These are phyloP conservation scores for Rhingia campestris DNA, from an alignment of 2,888 invertebrate species.

Conservation along the genomic window DNA sequence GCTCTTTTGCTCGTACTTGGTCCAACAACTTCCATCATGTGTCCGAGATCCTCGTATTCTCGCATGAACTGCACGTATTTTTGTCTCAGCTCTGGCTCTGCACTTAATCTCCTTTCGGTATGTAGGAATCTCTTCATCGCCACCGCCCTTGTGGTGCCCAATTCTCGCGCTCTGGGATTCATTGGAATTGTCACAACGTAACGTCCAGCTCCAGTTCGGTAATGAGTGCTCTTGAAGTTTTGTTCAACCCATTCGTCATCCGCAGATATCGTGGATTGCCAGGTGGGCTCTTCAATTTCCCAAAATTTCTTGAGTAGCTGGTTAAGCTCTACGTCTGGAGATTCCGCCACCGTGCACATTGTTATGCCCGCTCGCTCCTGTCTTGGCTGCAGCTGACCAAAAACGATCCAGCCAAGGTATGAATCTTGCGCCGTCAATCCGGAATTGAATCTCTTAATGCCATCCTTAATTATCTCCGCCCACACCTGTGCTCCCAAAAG, in stretches of 20 bases:
- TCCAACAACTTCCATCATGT: conserved; percentile 24
- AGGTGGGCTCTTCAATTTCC: too few relatives aligned
- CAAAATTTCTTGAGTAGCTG: background rate
- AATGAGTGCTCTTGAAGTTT: background rate
- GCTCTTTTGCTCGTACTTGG: background rate
- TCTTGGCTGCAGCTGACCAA: too few relatives aligned
- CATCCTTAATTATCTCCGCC: too few relatives aligned
- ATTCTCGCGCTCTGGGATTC: background rate
- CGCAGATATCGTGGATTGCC: background rate
- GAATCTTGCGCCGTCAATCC: too few relatives aligned
- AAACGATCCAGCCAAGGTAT: too few relatives aligned
- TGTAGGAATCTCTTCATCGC: background rate
- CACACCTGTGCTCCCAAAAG: too few relatives aligned
- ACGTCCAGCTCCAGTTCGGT: background rate
- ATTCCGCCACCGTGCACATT: too few relatives aligned
- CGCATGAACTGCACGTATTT: conserved; percentile 27
- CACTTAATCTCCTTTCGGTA: conserved; percentile 3
- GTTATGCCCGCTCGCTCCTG: too few relatives aligned
- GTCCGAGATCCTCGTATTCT: conserved; percentile 7
- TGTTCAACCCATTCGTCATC: background rate
- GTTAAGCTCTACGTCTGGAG: too few relatives aligned
- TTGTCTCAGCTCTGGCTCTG: background rate
- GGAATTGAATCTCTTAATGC: too few relatives aligned
- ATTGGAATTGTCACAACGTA: background rate
- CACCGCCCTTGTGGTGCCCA: background rate